A percentile compares a stretch with the other conserved stretches of the same genome.
These are phyloP conservation scores for Peromyscus eremicus DNA, from an alignment of 2,797 vertebrate genomes.

Conservation along the genomic window DNA sequence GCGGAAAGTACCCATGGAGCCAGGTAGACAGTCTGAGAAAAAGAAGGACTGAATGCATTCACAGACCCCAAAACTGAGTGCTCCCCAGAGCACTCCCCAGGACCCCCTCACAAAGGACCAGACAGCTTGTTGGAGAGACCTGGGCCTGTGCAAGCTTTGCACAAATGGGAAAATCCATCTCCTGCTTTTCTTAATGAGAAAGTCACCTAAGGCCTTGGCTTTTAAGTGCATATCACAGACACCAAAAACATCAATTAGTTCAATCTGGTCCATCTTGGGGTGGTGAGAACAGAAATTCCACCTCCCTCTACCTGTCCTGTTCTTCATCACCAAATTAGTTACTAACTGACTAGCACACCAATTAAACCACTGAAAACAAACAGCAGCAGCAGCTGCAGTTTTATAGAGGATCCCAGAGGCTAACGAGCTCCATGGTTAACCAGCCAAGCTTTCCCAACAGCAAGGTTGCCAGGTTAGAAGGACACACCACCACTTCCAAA, in stretches of 20 bases:
- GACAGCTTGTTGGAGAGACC: background rate
- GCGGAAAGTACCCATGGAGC: slow-evolving; percentile 6
- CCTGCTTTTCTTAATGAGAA: slow-evolving; percentile 74
- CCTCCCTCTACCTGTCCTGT: slow-evolving; percentile 57
- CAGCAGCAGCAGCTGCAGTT: slow-evolving; percentile 74
- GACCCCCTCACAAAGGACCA: background rate
- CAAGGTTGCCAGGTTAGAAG: background rate
- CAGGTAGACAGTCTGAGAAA: slow-evolving; percentile 40
- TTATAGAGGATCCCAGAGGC: slow-evolving; percentile 71
- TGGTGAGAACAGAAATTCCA: slow-evolving; percentile 76
- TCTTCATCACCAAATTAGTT: slow-evolving; percentile 81
- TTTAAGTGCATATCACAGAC: slow-evolving; percentile 74
- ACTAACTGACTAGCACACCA: slow-evolving; percentile 76
- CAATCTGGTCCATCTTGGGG: slow-evolving; percentile 70
- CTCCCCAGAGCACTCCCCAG: background rate
- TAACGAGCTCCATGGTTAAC: slow-evolving; percentile 73
- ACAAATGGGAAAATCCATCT: slow-evolving; percentile 75
- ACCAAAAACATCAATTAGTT: slow-evolving; percentile 83
- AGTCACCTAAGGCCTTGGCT: slow-evolving; percentile 75
- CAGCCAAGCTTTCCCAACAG: slow-evolving; percentile 30
- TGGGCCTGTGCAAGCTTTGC: background rate
- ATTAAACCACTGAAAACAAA: slow-evolving; percentile 81
- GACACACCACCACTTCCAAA: slow-evolving; percentile 7
- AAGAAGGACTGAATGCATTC: slow-evolving; percentile 16
- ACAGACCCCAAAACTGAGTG: slow-evolving; percentile 7